Conservation (phyloP, 2,888 invertebrate genomes). For the Cryptus viduatorius region DNA sequence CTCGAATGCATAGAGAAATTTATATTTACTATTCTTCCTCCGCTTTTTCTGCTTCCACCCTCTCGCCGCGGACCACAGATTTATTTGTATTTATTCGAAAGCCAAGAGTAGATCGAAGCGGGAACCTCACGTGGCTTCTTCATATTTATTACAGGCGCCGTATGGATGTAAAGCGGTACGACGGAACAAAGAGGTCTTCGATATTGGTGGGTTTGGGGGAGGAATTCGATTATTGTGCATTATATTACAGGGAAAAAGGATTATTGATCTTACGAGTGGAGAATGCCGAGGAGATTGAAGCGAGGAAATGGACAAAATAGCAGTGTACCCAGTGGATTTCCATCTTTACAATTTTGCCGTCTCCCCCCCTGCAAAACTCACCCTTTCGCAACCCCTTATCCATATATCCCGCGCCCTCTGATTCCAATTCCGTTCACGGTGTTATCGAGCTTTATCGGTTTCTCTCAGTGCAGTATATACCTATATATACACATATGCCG, state of each 20-base stretch:
- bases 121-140: not conserved
- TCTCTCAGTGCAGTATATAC: slow-evolving; percentile 3
- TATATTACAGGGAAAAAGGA: not conserved
- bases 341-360: slow-evolving; percentile 58
- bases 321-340: slow-evolving; percentile 37
- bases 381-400: slow-evolving; percentile 18
- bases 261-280: slow-evolving; percentile 22
- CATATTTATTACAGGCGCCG: not conserved
- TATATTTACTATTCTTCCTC: slow-evolving; percentile 21
- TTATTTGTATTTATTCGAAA: slow-evolving; percentile 31
- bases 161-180: not conserved
- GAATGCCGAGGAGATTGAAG: slow-evolving; percentile 5
- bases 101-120: not conserved
- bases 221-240: slow-evolving; percentile 24
- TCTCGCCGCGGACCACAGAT: slow-evolving; percentile 26
- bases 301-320: not conserved
- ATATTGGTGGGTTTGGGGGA: slow-evolving; percentile 21
- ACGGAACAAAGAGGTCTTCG: not conserved
- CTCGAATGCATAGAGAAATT: slow-evolving; percentile 25
- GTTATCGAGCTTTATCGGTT: slow-evolving; percentile 61
- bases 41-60: not conserved
- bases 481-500: slow-evolving; percentile 10
- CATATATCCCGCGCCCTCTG: slow-evolving; percentile 53
- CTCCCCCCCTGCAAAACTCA: not conserved
- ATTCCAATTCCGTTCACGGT: slow-evolving; percentile 58